Evolutionary conservation across 2,888 invertebrate species (phyloP), one percentile per base, ranked within the genome.

Genomic region (Ceramica pisi): DNA sequence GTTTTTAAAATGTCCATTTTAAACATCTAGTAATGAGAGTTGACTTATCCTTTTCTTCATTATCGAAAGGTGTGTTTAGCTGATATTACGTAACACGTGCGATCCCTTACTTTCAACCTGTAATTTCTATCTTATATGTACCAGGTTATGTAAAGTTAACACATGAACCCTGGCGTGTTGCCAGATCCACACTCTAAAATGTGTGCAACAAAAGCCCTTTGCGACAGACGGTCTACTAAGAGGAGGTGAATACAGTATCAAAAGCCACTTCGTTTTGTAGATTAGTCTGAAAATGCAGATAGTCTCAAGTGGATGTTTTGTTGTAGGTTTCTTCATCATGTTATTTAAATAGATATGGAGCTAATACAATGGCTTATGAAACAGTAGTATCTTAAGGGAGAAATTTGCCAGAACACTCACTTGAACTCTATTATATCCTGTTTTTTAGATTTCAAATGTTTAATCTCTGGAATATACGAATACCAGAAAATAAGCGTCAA

Each of bases 201-300:
- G 38, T 61, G 48, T 75, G 69, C 41, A 68, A 69, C 69, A 69
- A 74, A 76, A 76, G 69, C 69, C 50, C 61, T 77, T 51, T 26
- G 74, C 77, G 69, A 76, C 77, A 77, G 74, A 76, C 69, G 21
- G 21, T 50, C 21, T 61, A 74, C 21, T 61, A 74, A 76, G 77
- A 68, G 69, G 77, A 59, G 76, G 67, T 77, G 70, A 74, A 55
- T 61, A 50, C 74, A 38, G 53, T 63, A 67, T 73, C 76, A 73
- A 73, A 73, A 73, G 76, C 67, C 31, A 75, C 73, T 75, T 75
- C 57, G 67, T 75, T 57, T 46, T 73, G 72, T 46, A 67, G 26
- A 73, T 75, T 67, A 67, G 44, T 59, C 53, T 59, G 51, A 46
- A 53, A 59, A 75, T 59, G 57, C 26, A 75, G 75, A 75, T 75